Evolutionary conservation across 2,113 vertebrate species (phyloP), one percentile per base, ranked within the genome.

Genomic region (Motacilla alba): DNA sequence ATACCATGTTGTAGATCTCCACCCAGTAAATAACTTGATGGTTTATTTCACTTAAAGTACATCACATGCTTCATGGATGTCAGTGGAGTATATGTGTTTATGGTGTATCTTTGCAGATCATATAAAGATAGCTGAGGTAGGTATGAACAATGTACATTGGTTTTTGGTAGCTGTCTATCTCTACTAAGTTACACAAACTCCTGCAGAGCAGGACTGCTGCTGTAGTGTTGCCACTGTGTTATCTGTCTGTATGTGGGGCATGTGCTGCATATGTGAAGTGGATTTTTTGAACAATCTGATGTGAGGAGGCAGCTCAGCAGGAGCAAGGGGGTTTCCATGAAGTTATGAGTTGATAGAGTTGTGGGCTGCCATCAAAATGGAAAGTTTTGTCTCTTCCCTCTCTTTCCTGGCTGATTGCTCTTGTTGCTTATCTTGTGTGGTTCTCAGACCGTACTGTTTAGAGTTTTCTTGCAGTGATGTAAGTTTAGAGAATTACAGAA

Each of bases 301-400:
- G 41, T 20, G 13, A 43, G 33, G 20, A 64, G 66, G 41, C 60
- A 66, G 66, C 50, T 93, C 41, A 66, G 70, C 66, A 47, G 50
- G 50, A 43, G 23, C 0, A 0, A 28, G 4, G 11, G 33, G 20
- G 5, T n/a, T 90, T 64, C 44, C n/a, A 7, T 10, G 53, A 43
- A 30, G 11, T 30, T 59, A 7, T 37, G 74, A 64, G 53, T 67
- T 88, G 59, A 27, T 6, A 17, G 18, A 30, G 24, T 24, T 84
- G 22, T 21, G 31, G 76, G 55, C 41, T 78, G 66, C 50, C 35
- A 47, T 74, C 55, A 26, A 7, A 59, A 27, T n/a, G 11, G 24
- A 39, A 19, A 81, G 15, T 78, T 87, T 90, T 14, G 26, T 78
- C 23, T 77, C 73, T 31, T 58, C 6, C 26, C 30, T 47, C 31